Evolutionary conservation across 2,113 vertebrate genomes (phyloP), one percentile per base, ranked within the genome.

Genomic region (Lampris incognitus): DNA sequence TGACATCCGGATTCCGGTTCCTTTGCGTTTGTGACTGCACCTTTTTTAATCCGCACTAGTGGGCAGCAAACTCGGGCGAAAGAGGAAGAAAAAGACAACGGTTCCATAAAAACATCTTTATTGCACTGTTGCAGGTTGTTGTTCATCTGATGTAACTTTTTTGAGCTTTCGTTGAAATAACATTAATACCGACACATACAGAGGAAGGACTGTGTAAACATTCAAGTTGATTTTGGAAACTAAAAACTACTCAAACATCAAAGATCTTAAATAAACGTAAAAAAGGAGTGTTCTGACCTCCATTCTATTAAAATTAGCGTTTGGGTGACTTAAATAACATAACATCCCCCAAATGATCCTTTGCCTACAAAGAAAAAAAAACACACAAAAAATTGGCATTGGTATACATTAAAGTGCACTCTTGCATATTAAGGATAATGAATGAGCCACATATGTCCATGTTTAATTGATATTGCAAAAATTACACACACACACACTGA

Each of bases 1-100:
- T 77, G 8, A 92, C 87, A 81, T 91, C 91, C 88, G 88, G 88
- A 67, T 89, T 88, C 86, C 85, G 78, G 78, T 78, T 78, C 44
- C 24, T 61, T 80, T 69, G 37, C 65, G 9, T 37, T 54, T 46
- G 5, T 39, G 6, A 50, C 50, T 51, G 9, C 51, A 65, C 1
- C 9, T 63, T 9, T 13, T 0, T 1, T 5, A 6, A 0, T 4
- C 7, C 0, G 11, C 90, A 70, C 56, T 5, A 84, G 83, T 0
- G 52, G 87, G 82, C 68, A 81, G 62, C 38, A 79, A 0, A 78
- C 13, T 0, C 13, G 7, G 75, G 11, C 62, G 0, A 41, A 58
- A 2, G 24, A 24, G 24, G 24, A 58, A 7, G 37, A 24, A 57
- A 5, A 8, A 9, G 51, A 50, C 11, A 41, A 10, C 10, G 2